These are phyloP conservation scores for Ictalurus punctatus DNA, from an alignment of 2,113 vertebrate species.

Conservation along the genomic window DNA sequence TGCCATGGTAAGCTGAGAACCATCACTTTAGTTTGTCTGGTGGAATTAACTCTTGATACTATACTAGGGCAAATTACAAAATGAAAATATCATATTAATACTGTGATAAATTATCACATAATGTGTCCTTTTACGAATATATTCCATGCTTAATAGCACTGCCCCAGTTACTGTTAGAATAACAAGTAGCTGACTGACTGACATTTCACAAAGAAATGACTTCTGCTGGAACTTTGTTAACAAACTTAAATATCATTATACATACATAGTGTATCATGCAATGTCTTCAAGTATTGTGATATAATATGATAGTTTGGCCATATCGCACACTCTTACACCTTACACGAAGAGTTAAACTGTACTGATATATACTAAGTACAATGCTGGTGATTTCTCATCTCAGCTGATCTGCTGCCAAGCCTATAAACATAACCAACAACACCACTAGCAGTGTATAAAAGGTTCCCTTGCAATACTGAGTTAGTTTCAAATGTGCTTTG, in stretches of 20 bases:
- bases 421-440: not conserved
- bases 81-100: not conserved
- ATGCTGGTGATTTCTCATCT: not conserved
- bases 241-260: not conserved
- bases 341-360: not conserved
- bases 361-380: not conserved
- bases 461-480: constrained; percentile 22
- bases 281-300: not conserved
- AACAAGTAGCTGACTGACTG: not conserved
- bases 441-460: constrained; percentile 1
- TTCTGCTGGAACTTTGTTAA: not conserved
- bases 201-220: not conserved
- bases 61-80: not conserved
- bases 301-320: not conserved
- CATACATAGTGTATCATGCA: not conserved
- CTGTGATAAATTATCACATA: not conserved
- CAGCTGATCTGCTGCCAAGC: not conserved
- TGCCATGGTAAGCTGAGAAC: constrained; percentile 79
- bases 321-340: not conserved
- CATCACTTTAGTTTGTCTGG: not conserved
- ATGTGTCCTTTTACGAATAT: not conserved
- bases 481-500: constrained; percentile 64
- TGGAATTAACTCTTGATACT: not conserved
- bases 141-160: not conserved
- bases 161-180: not conserved